Base-by-base conservation (phyloP, 2,888 invertebrate species). In the Eupithecia inturbata region DNA sequence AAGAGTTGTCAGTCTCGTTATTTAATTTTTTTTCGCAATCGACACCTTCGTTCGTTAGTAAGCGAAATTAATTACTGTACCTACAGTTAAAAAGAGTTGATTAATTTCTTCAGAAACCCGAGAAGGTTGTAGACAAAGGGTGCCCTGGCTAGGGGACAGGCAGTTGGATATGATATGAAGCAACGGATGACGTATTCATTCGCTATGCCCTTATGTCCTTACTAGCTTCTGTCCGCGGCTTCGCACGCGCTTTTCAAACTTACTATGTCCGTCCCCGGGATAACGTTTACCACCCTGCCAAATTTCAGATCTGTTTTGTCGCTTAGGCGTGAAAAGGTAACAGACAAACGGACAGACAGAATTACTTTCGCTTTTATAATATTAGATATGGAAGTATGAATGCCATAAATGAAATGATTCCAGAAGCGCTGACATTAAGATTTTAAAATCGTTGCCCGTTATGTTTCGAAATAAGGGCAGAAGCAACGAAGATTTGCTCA, bases 111-210 rank as follows among this genome's bases (percentile, higher is more conserved):
- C 84, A 83, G 91, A 84, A 92, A 94, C 89, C 87, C 83, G 93
- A 94, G 92, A 94, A 87, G 89, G 86, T 92, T 93, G 91, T 90
- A 85, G 82, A 88, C 87, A 89, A 91, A 91, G 87, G 90, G 88
- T 83, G 81, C 81, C 80, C 82, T 26, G 45, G 63, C 33, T 66
- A 66, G 53, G 22, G 39, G 53, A 66, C 22, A 66, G 39, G 31
- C 36, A 64, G 62, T 31, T 62, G 19, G 62, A 62, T 62, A 19
- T 22, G 62, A 62, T 62, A 19, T 22, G 31, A 26, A 62, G n/a
- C n/a, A 31, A 63, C 14, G 10, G 41, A 45, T 60, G 60, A 36
- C 36, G 60, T 16, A 53, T 53, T 49, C 31, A 31, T 62, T 62
- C 19, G 60, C 60, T 26, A 26, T 26, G 60, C 14, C 16, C 3